phyloP scores from a whole-genome alignment of 2,888 invertebrate genomes.

The Anarsia innoxiella region DNA sequence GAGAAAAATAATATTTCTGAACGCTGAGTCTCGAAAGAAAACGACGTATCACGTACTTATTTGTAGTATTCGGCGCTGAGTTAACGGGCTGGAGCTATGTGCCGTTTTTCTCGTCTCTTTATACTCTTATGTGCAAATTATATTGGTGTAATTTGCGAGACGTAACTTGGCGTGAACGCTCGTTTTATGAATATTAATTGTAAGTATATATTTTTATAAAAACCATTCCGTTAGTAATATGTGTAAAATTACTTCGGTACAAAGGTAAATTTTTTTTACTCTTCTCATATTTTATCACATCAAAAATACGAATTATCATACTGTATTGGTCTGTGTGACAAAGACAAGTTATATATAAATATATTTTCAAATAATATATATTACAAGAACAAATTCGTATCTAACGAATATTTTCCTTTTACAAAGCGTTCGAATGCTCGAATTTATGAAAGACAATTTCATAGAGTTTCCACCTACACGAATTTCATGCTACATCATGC shows the following conservation, averaged over 20 bases:
- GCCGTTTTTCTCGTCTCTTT: conserved; percentile 39
- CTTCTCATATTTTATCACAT: too few relatives aligned
- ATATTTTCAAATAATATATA: too few relatives aligned
- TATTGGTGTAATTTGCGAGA: conserved; percentile 42
- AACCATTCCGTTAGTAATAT: too few relatives aligned
- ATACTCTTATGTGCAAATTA: conserved; percentile 47
- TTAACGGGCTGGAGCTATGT: conserved; percentile 52
- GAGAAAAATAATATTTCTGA: conserved; percentile 69
- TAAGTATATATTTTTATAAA: too few relatives aligned
- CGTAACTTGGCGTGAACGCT: conserved; percentile 8
- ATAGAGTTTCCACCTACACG: conserved; percentile 20
- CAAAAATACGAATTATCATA: too few relatives aligned
- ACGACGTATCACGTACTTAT: conserved; percentile 56
- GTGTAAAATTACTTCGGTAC: too few relatives aligned
- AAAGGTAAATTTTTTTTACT: too few relatives aligned
- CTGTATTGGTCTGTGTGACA: too few relatives aligned
- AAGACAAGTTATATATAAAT: too few relatives aligned
- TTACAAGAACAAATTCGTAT: too few relatives aligned
- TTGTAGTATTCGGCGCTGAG: conserved; percentile 52
- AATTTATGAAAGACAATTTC: conserved; percentile 25
- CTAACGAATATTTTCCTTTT: too few relatives aligned
- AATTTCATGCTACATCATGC: conserved; percentile 18
- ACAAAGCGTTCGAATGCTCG: too few relatives aligned
- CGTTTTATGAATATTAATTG: conserved; percentile 7
- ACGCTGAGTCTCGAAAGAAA: conserved; percentile 56